Base-by-base conservation (phyloP, 2,113 vertebrate species). In the Epinephelus cyanopodus region DNA sequence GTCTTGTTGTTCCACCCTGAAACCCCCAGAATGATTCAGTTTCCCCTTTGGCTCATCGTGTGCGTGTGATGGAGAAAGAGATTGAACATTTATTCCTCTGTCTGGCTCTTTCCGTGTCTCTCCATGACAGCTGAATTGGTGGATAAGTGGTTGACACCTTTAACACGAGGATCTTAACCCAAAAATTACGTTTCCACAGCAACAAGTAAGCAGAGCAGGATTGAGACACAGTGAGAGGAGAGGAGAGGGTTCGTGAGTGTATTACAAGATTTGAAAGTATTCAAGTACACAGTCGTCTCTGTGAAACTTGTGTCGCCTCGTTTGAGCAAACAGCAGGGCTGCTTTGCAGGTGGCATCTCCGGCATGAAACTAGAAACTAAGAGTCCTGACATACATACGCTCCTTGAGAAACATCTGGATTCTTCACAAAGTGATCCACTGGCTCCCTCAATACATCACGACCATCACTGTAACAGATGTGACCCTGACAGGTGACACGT, bases 121-220 rank as follows among this genome's bases (percentile, higher is more conserved):
- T 57, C 73, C 14, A 2, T 50, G 69, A 47, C 23, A 29, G 23
- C 23, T 67, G 60, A 79, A 72, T 67, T 61, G 27, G 62, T 25
- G 48, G 17, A 23, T 39, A 19, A 72, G 67, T 23, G 12, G 69
- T 14, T 60, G 52, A 18, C 42, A 52, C 19, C 23, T 74, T 73
- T 62, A 42, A 37, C 39, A 21, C 2, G 3, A 23, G 23, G 19
- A 14, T 67, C 65, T 62, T 72, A 57, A 62, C 42, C 23, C 64
- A 74, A 63, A 71, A 48, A 27, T 47, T 0, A 42, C 1, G 25
- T 79, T 74, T 70, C 69, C 58, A 82, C 57, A 33, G 42, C 63
- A 69, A 68, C 25, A 74, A 53, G 11, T 45, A 18, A 62, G n/a
- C 13, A 4, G 25, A 74, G 64, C 23, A n/a, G 61, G 7, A 37